phyloP scores from a whole-genome alignment of 2,113 vertebrate genomes.

The Speoplatyrhinus poulsoni region DNA sequence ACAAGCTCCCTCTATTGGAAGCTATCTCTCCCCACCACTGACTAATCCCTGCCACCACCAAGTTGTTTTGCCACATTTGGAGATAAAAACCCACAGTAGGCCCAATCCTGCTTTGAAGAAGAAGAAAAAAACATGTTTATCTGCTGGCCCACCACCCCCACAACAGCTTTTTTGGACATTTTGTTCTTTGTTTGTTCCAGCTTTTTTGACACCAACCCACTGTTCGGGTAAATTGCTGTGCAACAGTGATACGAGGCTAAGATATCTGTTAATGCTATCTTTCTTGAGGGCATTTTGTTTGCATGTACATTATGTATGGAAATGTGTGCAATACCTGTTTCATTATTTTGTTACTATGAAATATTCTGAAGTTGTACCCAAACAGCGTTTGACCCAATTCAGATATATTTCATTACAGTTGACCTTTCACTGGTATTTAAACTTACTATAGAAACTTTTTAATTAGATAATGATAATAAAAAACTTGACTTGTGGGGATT shows the following conservation, averaged over 20 bases:
- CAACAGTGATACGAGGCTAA: slow-evolving; percentile 57
- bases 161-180: slow-evolving; percentile 57
- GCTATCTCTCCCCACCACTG: slow-evolving; percentile 35
- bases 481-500: slow-evolving; percentile 17
- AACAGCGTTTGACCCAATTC: not conserved
- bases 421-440: slow-evolving; percentile 56
- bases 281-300: slow-evolving; percentile 12
- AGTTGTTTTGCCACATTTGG: slow-evolving; percentile 44
- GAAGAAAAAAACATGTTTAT: slow-evolving; percentile 30
- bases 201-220: slow-evolving; percentile 47
- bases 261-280: slow-evolving; percentile 39
- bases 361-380: not conserved
- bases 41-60: slow-evolving; percentile 31
- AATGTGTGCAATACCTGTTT: not conserved
- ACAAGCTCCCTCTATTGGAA: slow-evolving; percentile 49
- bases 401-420: slow-evolving; percentile 23
- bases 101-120: slow-evolving; percentile 49
- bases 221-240: slow-evolving; percentile 50
- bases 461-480: slow-evolving; percentile 30
- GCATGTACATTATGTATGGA: slow-evolving; percentile 2
- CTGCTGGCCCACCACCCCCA: slow-evolving; percentile 31
- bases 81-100: slow-evolving; percentile 29
- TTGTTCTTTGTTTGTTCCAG: slow-evolving; percentile 53
- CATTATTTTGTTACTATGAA: not conserved
- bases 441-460: slow-evolving; percentile 28